phyloP scores from a whole-genome alignment of 2,888 invertebrate species.

The Lapara coniferarum region DNA sequence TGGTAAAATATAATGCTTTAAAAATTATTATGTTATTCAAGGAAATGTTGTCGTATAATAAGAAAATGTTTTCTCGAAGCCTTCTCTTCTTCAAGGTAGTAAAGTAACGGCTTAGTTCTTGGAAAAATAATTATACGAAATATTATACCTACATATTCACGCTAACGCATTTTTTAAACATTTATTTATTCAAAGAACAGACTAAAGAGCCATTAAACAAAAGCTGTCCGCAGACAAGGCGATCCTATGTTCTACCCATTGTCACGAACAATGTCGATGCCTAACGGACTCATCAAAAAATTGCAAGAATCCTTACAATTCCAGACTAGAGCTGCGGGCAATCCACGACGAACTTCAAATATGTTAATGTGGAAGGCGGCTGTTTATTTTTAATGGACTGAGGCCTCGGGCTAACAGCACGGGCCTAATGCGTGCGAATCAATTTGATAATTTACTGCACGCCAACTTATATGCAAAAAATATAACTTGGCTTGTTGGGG shows the following conservation, averaged over 20 bases:
- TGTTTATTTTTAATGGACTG: constrained; percentile 38
- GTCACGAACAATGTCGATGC: constrained; percentile 13
- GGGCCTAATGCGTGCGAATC: constrained; percentile 48
- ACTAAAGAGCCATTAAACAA: background rate
- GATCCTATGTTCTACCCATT: background rate
- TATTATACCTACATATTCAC: no score
- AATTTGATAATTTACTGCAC: constrained; percentile 55
- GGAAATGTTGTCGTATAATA: background rate
- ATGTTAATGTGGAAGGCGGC: constrained; percentile 25
- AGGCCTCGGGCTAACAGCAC: constrained; percentile 50
- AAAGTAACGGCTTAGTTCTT: background rate
- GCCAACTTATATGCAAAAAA: constrained; percentile 40
- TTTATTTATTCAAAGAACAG: constrained; percentile 5
- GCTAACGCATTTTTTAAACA: background rate
- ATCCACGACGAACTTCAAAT: constrained; percentile 19
- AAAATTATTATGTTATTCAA: no score
- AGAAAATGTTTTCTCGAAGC: background rate
- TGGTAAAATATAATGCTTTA: background rate
- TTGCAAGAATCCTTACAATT: constrained; percentile 23
- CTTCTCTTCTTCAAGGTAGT: background rate
- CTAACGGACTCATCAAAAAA: constrained; percentile 13
- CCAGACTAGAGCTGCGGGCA: constrained; percentile 14
- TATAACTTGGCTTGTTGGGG: constrained; percentile 6
- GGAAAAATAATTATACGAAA: constrained; percentile 1
- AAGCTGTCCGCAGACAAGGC: background rate